Conservation (phyloP, 2,888 invertebrate species). For the Cheilosia variabilis region DNA sequence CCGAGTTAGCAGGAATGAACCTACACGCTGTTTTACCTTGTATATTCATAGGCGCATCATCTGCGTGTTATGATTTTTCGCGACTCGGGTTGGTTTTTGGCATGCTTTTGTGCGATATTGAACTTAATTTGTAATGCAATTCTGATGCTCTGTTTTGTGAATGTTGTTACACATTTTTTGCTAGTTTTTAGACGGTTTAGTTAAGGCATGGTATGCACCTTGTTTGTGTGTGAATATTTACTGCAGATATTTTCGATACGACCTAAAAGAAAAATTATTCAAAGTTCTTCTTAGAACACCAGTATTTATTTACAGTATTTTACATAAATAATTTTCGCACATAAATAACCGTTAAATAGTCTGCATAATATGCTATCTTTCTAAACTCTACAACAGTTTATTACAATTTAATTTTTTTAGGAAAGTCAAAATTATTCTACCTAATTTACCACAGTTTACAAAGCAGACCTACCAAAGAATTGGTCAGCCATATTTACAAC, state of each 20-base stretch:
- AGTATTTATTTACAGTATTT: conserved; percentile 59
- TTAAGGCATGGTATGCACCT: too few relatives aligned
- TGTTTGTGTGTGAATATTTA: too few relatives aligned
- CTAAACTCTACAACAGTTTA: conserved; percentile 22
- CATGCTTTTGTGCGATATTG: too few relatives aligned
- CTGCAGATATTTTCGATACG: too few relatives aligned
- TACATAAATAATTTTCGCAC: conserved; percentile 60
- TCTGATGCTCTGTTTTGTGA: too few relatives aligned
- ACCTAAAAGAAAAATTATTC: too few relatives aligned
- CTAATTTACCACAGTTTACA: conserved; percentile 40
- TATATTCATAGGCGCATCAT: not conserved
- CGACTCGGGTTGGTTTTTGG: too few relatives aligned
- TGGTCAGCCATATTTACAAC: conserved; percentile 60
- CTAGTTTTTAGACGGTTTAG: too few relatives aligned
- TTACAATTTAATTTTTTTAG: conserved; percentile 22
- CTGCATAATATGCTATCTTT: not conserved
- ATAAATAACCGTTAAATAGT: conserved; percentile 65
- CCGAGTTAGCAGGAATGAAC: too few relatives aligned
- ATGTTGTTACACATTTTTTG: too few relatives aligned
- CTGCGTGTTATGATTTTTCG: too few relatives aligned
- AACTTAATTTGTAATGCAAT: too few relatives aligned
- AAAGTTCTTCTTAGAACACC: conserved; percentile 18
- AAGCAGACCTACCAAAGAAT: conserved; percentile 1
- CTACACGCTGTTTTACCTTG: not conserved
- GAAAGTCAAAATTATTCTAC: conserved; percentile 39